A percentile compares a stretch with the other conserved stretches of the same genome.
Evolutionary conservation across 2,888 invertebrate species (phyloP).

Genomic region (Ctenicera cuprea): DNA sequence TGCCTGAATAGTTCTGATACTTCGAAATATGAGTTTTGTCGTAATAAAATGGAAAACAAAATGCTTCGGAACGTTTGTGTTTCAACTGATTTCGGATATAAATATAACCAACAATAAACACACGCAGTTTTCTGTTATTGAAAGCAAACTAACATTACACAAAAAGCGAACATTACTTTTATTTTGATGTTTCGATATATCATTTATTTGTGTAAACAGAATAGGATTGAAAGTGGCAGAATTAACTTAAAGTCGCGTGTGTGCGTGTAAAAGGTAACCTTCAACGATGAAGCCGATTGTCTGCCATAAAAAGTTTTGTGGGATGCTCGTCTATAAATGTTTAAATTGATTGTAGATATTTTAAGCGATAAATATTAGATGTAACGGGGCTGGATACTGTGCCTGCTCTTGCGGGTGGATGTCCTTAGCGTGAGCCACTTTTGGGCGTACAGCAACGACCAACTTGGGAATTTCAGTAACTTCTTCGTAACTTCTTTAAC

Average conservation of each 20-base stretch:
- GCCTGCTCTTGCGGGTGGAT: conserved; percentile 6
- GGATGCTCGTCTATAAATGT: conserved; percentile 24
- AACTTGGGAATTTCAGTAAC: conserved; percentile 33
- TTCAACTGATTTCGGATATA: no score
- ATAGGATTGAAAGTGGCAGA: background rate
- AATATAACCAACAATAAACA: no score
- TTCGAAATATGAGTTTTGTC: no score
- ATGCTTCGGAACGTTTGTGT: no score
- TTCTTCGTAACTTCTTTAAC: conserved; percentile 35
- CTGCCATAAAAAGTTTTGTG: conserved; percentile 22
- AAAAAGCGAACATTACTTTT: no score
- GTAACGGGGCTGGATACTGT: conserved; percentile 11
- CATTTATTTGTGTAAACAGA: no score
- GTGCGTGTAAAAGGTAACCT: conserved; percentile 13
- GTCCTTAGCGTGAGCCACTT: conserved; percentile 20
- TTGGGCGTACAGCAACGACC: conserved; percentile 18
- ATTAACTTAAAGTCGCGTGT: conserved; percentile 5
- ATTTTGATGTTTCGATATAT: no score
- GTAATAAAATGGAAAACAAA: no score
- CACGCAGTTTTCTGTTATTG: no score
- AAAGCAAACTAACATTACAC: no score
- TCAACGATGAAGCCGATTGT: conserved; percentile 14
- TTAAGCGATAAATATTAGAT: conserved; percentile 21
- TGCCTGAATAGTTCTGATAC: no score
- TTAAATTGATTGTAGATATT: conserved; percentile 33